Percentiles rank a stretch among this genome's conserved stretches.
These are phyloP conservation scores for Mus spretus DNA, from an alignment of 2,797 vertebrate species.

Conservation along the genomic window DNA sequence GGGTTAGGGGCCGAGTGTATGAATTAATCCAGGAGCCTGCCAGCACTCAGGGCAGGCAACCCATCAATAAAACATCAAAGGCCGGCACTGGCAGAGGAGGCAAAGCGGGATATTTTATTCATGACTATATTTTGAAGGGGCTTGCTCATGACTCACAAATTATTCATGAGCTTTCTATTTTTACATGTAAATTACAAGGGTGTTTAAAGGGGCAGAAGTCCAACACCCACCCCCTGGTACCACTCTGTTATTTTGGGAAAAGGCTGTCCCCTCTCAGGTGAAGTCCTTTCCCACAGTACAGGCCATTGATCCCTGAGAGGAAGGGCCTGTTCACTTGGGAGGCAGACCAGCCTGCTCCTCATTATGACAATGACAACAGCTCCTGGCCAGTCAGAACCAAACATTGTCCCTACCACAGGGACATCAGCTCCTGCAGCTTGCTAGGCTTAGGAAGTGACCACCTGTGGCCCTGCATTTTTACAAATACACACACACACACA, in stretches of 20 bases:
- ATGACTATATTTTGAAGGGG: constrained; percentile 81
- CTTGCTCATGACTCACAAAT: constrained; percentile 80
- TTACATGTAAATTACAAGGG: constrained; percentile 80
- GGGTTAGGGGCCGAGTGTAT: neutral
- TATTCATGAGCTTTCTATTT: constrained; percentile 82
- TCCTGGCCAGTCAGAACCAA: neutral
- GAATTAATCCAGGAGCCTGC: neutral
- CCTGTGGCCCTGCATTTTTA: neutral
- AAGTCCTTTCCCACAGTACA: neutral
- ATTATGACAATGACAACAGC: neutral
- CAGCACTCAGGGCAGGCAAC: constrained; percentile 11
- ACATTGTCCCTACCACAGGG: too few relatives aligned
- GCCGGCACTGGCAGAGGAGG: constrained; percentile 54
- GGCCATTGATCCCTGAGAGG: neutral
- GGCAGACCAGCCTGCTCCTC: neutral
- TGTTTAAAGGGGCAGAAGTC: constrained; percentile 70
- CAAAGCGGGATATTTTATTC: constrained; percentile 76
- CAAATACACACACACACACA: neutral
- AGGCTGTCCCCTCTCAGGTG: neutral
- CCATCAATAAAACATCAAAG: constrained; percentile 82
- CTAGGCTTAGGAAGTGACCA: neutral
- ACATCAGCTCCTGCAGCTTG: neutral
- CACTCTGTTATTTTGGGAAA: constrained; percentile 54
- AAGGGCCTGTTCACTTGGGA: neutral
- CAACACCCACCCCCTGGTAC: neutral